These are phyloP conservation scores for Phrynocephalus vlangalii DNA, from an alignment of 2,797 vertebrate species.

Conservation along the genomic window DNA sequence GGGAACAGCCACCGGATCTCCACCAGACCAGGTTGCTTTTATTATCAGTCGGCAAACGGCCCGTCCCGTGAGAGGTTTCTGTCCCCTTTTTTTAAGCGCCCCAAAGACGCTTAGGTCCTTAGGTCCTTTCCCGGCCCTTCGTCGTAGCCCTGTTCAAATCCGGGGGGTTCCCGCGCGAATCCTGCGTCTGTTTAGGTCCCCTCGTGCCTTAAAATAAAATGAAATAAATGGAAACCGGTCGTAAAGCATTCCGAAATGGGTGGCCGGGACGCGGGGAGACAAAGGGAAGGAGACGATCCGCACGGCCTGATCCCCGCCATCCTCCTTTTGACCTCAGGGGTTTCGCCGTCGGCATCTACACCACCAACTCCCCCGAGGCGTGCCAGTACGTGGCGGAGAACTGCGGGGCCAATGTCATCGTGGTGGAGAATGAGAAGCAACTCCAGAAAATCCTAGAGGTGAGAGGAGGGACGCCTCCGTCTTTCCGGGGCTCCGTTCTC, in stretches of 20 bases:
- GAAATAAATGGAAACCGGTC: too few relatives aligned
- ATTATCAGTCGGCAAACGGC: too few relatives aligned
- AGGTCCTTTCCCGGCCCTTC: too few relatives aligned
- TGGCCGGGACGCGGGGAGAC: not conserved
- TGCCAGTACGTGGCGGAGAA: conserved; percentile 90
- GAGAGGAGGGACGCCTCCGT: not conserved
- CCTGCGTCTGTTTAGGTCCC: too few relatives aligned
- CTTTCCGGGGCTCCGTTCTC: not conserved
- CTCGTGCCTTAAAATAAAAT: too few relatives aligned
- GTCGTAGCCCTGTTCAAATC: too few relatives aligned
- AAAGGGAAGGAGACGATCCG: not conserved
- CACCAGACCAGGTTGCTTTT: too few relatives aligned
- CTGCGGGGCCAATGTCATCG: conserved; percentile 86
- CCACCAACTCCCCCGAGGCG: conserved; percentile 91
- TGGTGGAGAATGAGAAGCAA: conserved; percentile 94
- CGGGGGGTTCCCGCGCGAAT: too few relatives aligned
- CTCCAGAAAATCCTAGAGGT: conserved; percentile 95
- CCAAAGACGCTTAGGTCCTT: too few relatives aligned
- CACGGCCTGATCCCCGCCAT: not conserved
- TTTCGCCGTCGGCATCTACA: conserved; percentile 93
- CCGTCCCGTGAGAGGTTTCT: too few relatives aligned
- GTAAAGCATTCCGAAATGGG: not conserved
- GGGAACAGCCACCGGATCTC: too few relatives aligned
- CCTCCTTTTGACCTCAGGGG: not conserved
- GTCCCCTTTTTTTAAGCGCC: too few relatives aligned